Evolutionary conservation across 1,140 invertebrate species (phyloP), one percentile per base, ranked within the genome.

Genomic region (Hormaphis cornu): DNA sequence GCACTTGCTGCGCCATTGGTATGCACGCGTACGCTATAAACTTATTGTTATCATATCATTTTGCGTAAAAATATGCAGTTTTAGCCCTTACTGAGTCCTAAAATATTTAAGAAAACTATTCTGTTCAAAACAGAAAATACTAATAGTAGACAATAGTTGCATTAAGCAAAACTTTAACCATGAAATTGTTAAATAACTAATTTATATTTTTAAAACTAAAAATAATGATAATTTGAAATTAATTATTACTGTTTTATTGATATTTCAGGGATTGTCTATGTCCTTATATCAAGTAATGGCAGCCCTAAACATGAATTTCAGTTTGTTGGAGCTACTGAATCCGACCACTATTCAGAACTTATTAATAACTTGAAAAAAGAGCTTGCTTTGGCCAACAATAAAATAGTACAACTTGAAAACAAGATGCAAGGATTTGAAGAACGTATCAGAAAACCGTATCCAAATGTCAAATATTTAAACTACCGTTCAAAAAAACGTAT

Each of bases 381-480:
- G 0, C 28, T 66, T 8, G 28, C 61, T 35, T 22, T 22, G 0
- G 61, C 61, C 48, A 46, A 66, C 14, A 14, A 30, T 20, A 66
- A 66, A 66, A 66, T 66, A 48, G 28, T 50, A 66, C n/a, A 50
- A 35, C 61, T 66, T 20, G 61, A 48, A 48, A 46, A 35, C 1
- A 66, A 66, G 18, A 66, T 66, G 61, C 61, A 48, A 50, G 61
- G 61, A 8, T 66, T 66, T 66, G 61, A 66, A 30, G 61, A 66
- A 48, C 61, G 44, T 48, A 66, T 66, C 18, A 66, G 10, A 50
- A 71, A 71, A 33, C 70, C 70, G 20, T 71, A 71, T 71, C 70
- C 70, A 30, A 50, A 50, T 52, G 70, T 71, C 18, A 71, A 71
- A 66, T 59, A 71, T 63, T 28, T 52, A 33, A 71, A 71, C 28